These are phyloP conservation scores for Canis aureus DNA, from an alignment of 2,113 vertebrate species.

Conservation along the genomic window DNA sequence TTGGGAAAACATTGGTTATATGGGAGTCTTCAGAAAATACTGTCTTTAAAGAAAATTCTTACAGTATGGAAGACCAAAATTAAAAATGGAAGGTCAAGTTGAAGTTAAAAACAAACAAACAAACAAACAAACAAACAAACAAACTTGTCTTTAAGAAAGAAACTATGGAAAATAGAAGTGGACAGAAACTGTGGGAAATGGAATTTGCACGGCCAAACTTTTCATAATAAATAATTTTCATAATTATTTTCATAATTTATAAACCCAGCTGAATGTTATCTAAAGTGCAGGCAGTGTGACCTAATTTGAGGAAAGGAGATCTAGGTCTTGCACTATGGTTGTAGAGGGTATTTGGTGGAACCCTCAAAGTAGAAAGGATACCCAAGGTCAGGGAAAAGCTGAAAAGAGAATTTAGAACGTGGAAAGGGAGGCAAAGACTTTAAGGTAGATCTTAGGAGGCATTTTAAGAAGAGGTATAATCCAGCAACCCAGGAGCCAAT, in stretches of 20 bases:
- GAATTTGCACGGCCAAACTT: neutral
- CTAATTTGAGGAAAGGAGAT: neutral
- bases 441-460: neutral
- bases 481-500: neutral
- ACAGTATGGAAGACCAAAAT: neutral
- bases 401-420: neutral
- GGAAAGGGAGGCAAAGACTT: neutral
- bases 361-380: neutral
- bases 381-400: neutral
- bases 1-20: neutral
- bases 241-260: neutral
- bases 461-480: neutral
- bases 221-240: neutral
- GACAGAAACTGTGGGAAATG: neutral
- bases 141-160: neutral
- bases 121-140: neutral
- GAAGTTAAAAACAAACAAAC: neutral
- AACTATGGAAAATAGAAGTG: neutral
- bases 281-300: neutral
- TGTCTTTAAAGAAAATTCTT: neutral
- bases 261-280: neutral
- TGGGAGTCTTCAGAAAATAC: neutral
- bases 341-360: neutral
- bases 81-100: neutral
- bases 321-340: neutral